Evolutionary conservation across 2,888 invertebrate genomes (phyloP).

Genomic region (Hymenopus coronatus): DNA sequence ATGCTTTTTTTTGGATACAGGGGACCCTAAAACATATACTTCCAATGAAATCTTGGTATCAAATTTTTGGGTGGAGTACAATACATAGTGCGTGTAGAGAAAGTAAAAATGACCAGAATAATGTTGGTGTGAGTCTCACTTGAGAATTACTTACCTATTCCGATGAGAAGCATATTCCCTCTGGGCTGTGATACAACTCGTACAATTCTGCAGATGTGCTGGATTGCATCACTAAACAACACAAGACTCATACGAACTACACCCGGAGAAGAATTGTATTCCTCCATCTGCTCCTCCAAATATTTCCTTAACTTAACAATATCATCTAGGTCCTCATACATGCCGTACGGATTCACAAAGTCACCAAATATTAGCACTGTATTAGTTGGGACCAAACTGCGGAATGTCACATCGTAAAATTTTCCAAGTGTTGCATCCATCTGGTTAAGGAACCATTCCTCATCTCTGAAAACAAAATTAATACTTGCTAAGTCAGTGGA

Average conservation of each 20-base stretch:
- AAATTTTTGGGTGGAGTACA: no score
- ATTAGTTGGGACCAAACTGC: constrained; percentile 72
- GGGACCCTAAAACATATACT: no score
- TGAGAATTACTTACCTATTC: constrained; percentile 58
- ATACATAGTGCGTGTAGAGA: no score
- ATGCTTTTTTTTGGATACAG: no score
- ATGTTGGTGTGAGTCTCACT: no score
- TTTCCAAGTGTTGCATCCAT: constrained; percentile 72
- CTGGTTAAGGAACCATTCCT: constrained; percentile 70
- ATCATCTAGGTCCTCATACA: constrained; percentile 78
- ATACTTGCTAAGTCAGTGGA: no score
- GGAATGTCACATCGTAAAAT: constrained; percentile 76
- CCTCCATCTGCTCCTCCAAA: constrained; percentile 62
- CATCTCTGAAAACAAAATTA: constrained; percentile 56
- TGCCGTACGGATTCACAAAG: constrained; percentile 72
- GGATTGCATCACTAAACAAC: constrained; percentile 81
- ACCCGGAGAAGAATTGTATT: constrained; percentile 78
- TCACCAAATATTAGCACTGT: constrained; percentile 71
- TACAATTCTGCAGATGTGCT: constrained; percentile 78
- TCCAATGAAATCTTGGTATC: no score
- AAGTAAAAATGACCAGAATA: no score
- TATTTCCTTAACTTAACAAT: constrained; percentile 56
- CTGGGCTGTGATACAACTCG: constrained; percentile 78
- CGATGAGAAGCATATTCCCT: constrained; percentile 80
- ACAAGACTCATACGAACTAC: constrained; percentile 78